phyloP scores from a whole-genome alignment of 2,888 invertebrate genomes.

The Acheta domesticus region DNA sequence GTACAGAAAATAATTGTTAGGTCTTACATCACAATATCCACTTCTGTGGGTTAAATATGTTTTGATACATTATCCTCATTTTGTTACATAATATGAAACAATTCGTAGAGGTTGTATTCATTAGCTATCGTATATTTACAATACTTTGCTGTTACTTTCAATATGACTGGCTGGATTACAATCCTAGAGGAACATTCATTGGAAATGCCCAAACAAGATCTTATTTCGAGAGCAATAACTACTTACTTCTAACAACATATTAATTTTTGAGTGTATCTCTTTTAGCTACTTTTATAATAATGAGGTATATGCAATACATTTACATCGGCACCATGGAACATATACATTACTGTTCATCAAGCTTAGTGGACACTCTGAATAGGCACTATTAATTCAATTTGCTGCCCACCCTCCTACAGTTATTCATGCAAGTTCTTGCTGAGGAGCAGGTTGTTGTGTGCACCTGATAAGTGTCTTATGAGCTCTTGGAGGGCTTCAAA shows the following conservation, averaged over 20 bases:
- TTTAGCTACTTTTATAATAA: background rate
- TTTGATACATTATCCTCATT: slow-evolving; percentile 8
- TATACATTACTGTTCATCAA: background rate
- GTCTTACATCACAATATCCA: slow-evolving; percentile 7
- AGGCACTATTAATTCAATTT: background rate
- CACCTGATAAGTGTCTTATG: slow-evolving; percentile 81
- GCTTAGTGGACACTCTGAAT: slow-evolving; percentile 9
- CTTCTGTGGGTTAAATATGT: background rate
- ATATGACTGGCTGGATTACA: background rate
- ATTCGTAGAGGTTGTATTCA: background rate
- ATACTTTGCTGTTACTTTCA: background rate
- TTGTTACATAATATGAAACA: background rate
- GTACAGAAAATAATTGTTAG: slow-evolving; percentile 5
- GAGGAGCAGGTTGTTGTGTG: slow-evolving; percentile 80
- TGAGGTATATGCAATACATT: slow-evolving; percentile 18
- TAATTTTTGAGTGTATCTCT: background rate
- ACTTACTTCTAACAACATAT: background rate
- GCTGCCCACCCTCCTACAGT: slow-evolving; percentile 4
- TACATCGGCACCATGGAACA: background rate
- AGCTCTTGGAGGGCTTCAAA: slow-evolving; percentile 84
- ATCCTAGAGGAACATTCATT: background rate
- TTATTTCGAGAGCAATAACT: slow-evolving; percentile 10
- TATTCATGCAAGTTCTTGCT: slow-evolving; percentile 76
- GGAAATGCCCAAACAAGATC: slow-evolving; percentile 6
- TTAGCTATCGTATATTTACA: background rate